Base-by-base conservation (phyloP, 2,888 invertebrate genomes). In the Dasypogon diadema region DNA sequence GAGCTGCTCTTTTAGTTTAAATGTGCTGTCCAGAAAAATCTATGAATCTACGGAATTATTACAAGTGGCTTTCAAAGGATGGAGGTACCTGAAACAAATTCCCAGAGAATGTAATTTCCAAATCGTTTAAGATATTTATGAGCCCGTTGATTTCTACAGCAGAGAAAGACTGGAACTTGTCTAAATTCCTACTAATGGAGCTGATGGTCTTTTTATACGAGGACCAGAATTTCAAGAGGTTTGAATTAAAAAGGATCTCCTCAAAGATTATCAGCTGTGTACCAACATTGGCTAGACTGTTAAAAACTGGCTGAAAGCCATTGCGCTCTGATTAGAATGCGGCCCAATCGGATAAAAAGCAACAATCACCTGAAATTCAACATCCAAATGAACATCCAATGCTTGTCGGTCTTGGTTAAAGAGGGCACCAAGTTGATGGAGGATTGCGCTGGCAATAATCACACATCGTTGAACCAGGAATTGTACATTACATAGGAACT, bases 121-220 rank as follows among this genome's bases (percentile, higher is more conserved):
- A 78, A 24, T 91, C 91, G 79, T 90, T 89, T 75, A 96, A 85
- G 58, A 94, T 89, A 79, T 90, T 92, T 80, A 91, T 90, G 79
- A 96, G 88, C 2, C 91, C 91, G 78, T 89, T 87, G 4, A 94
- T 85, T 81, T 91, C 90, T 2, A 80, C 73, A 16, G 77, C 90
- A 6, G 80, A 16, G 6, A 89, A 84, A 63, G 92, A 84, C 77
- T 89, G 87, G 81, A 91, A 89, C 82, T 89, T 88, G 34, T 88
- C 84, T 30, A 91, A 89, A 82, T 90, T 90, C 79, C 91, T 90
- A 74, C 89, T 87, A 30, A 92, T 89, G 30, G 91, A 90, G 79
- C 91, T 90, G 0, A 96, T 87, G 82, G 91, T 90, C 84, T 93
- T 90, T 82, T 91, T 90, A 82, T 95, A 97, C 26, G 90, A 88